phyloP scores from a whole-genome alignment of 1,140 invertebrate genomes.

The Neelides sp. region DNA sequence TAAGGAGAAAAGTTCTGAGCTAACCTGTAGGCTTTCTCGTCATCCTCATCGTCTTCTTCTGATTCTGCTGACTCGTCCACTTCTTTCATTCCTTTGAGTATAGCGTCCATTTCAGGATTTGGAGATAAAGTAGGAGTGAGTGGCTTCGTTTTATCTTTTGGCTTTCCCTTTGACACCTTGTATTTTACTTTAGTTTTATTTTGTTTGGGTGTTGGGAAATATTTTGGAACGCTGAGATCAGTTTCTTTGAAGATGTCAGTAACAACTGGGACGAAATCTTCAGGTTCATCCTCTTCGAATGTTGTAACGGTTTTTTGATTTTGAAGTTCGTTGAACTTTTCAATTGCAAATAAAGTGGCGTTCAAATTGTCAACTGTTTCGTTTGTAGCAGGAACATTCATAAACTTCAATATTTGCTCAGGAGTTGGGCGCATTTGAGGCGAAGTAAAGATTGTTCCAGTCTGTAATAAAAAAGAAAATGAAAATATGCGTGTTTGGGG shows the following conservation, averaged over 20 bases:
- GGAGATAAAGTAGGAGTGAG: background rate
- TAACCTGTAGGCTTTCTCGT: background rate
- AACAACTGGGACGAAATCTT: too few species aligned
- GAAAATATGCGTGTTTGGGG: too few species aligned
- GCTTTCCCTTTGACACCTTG: background rate
- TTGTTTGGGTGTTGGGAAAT: background rate
- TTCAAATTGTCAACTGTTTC: slow-evolving; percentile 12
- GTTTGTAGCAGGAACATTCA: background rate
- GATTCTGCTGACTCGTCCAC: slow-evolving; percentile 1
- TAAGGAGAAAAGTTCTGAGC: background rate
- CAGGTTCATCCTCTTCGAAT: slow-evolving; percentile 3
- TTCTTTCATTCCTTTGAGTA: slow-evolving; percentile 4
- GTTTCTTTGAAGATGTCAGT: too few species aligned
- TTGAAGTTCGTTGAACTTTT: slow-evolving; percentile 19
- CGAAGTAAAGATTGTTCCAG: too few species aligned
- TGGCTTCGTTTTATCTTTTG: background rate
- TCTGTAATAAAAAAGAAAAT: too few species aligned
- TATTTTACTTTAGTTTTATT: too few species aligned
- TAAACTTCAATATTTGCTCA: too few species aligned
- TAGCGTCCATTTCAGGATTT: slow-evolving; percentile 6
- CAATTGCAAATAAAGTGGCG: slow-evolving; percentile 16
- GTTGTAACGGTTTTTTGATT: background rate
- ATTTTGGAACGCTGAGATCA: too few species aligned
- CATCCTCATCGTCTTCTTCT: background rate
- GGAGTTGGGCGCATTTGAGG: too few species aligned